phyloP scores from a whole-genome alignment of 2,797 vertebrate species.

The Adrianichthys oophorus region DNA sequence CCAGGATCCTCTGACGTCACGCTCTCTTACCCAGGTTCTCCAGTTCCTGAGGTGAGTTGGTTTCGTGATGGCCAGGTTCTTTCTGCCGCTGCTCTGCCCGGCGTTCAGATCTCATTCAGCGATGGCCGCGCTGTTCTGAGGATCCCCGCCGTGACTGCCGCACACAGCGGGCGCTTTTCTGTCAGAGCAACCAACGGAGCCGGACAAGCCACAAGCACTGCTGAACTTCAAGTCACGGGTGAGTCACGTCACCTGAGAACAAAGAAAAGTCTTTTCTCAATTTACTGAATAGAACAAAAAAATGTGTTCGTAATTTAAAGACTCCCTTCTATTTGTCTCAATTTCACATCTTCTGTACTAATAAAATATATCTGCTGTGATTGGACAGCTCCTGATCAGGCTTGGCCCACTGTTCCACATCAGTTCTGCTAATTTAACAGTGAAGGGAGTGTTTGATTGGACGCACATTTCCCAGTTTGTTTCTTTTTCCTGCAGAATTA shows the following conservation, averaged over 20 bases:
- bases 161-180: constrained; percentile 93
- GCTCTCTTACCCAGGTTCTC: constrained; percentile 78
- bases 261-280: too few species aligned
- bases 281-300: too few species aligned
- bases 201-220: constrained; percentile 98
- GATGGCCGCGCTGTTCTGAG: constrained; percentile 94
- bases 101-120: constrained; percentile 96
- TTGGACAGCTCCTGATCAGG: too few species aligned
- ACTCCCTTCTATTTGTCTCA: too few species aligned
- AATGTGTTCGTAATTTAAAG: too few species aligned
- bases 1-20: not conserved
- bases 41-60: constrained; percentile 99
- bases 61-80: constrained; percentile 98
- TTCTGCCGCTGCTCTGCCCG: constrained; percentile 89
- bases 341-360: too few species aligned
- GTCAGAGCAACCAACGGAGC: constrained; percentile 95
- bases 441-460: too few species aligned
- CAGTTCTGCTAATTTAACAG: too few species aligned
- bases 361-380: too few species aligned
- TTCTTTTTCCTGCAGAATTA: too few species aligned
- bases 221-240: constrained; percentile 97
- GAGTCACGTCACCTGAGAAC: constrained; percentile 6
- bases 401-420: too few species aligned
- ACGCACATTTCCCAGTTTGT: too few species aligned
- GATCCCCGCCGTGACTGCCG: constrained; percentile 89